These are phyloP conservation scores for Camponotus pennsylvanicus DNA, from an alignment of 1,140 invertebrate species.

Conservation along the genomic window DNA sequence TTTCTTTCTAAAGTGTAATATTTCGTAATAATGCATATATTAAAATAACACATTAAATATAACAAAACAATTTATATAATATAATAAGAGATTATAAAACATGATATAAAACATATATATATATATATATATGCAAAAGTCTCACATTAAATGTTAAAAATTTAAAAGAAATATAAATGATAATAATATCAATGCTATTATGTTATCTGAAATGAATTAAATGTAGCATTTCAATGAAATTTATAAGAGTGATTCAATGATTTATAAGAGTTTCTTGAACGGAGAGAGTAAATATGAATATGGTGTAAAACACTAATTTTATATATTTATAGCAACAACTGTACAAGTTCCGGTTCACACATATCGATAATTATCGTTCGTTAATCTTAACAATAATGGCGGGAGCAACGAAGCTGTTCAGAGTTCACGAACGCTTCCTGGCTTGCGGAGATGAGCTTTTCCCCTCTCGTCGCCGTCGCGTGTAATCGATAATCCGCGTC, in stretches of 20 bases:
- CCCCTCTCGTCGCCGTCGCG: constrained; percentile 38
- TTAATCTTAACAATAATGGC: constrained; percentile 72
- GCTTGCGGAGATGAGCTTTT: constrained; percentile 53
- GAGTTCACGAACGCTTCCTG: constrained; percentile 53
- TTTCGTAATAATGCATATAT: too few species aligned
- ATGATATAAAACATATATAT: background rate
- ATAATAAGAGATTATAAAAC: background rate
- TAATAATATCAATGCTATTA: background rate
- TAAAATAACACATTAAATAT: too few species aligned
- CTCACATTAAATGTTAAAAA: background rate
- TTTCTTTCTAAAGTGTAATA: too few species aligned
- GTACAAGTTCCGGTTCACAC: constrained; percentile 85
- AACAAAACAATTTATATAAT: background rate
- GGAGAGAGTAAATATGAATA: constrained; percentile 71
- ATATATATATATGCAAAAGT: background rate
- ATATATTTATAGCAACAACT: constrained; percentile 87
- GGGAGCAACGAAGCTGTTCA: constrained; percentile 67
- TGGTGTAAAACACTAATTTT: constrained; percentile 86
- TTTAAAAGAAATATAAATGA: background rate
- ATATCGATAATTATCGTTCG: constrained; percentile 80
- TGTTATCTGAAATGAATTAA: background rate
- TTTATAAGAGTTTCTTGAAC: constrained; percentile 23
- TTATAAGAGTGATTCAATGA: background rate
- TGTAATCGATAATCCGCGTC: constrained; percentile 60
- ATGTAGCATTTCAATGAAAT: background rate